A percentile compares a stretch with the other conserved stretches of the same genome.
Evolutionary conservation across 2,797 vertebrate genomes (phyloP).

Genomic region (Lepidocolaptes lacrymiger): DNA sequence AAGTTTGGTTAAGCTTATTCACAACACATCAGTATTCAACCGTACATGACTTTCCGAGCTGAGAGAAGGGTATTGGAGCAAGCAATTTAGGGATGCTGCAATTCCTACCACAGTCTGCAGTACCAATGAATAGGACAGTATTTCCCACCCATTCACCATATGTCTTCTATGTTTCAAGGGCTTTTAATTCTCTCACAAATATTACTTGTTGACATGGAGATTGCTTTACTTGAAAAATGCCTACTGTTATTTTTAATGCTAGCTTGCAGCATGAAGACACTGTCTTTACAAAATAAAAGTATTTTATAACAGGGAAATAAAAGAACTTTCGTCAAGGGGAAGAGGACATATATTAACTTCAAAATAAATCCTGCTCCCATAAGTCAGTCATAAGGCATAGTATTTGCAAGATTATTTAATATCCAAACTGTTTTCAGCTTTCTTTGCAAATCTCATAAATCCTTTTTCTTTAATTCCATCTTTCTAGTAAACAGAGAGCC

Average conservation of each 20-base stretch:
- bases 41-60: background rate
- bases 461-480: background rate
- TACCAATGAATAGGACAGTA: background rate
- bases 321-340: background rate
- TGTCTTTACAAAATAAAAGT: background rate
- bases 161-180: background rate
- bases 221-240: background rate
- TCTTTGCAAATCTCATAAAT: background rate
- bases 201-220: conserved; percentile 16
- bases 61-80: background rate
- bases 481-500: background rate
- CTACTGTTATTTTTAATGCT: background rate
- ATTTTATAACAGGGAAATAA: background rate
- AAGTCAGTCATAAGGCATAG: background rate
- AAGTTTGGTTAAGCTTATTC: background rate
- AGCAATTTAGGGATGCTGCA: background rate
- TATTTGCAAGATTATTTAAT: background rate
- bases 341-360: background rate
- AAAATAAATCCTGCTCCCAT: background rate
- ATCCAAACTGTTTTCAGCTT: background rate
- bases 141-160: background rate
- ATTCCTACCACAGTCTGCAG: background rate
- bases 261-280: background rate
- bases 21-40: background rate
- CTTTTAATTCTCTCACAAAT: conserved; percentile 11